Conservation (phyloP, 1,140 invertebrate genomes). For the Belonocnema kinseyi region DNA sequence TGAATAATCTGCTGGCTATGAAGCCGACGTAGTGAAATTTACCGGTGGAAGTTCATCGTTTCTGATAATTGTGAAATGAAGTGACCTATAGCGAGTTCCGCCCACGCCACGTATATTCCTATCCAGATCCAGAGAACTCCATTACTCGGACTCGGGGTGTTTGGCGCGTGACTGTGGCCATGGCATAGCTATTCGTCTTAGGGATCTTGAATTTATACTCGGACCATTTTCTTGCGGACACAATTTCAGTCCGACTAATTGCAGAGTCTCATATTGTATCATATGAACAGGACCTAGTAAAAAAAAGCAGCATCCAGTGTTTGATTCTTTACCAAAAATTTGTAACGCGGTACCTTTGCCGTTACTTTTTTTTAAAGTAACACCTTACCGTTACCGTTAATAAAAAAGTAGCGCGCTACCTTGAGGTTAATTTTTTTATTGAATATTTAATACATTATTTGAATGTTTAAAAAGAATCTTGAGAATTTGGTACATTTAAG, state of each 20-base stretch:
- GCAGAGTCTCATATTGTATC: too few relatives aligned
- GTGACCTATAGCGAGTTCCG: constrained; percentile 24
- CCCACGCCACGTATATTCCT: constrained; percentile 1
- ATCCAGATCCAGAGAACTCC: neutral
- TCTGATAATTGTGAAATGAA: constrained; percentile 22
- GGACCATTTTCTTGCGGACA: constrained; percentile 45
- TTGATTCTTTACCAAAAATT: too few relatives aligned
- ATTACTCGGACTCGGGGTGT: constrained; percentile 44
- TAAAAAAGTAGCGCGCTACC: too few relatives aligned
- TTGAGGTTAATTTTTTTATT: too few relatives aligned
- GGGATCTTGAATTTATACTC: constrained; percentile 46
- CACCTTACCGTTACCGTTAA: too few relatives aligned
- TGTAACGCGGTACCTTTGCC: too few relatives aligned
- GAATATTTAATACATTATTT: too few relatives aligned
- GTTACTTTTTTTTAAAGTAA: too few relatives aligned
- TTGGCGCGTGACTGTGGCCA: constrained; percentile 53
- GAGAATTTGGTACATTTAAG: too few relatives aligned
- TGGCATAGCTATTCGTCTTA: constrained; percentile 51
- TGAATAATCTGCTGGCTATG: constrained; percentile 2
- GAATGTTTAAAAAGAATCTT: too few relatives aligned
- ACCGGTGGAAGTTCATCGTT: constrained; percentile 18
- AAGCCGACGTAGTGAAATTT: constrained; percentile 9
- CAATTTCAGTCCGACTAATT: neutral
- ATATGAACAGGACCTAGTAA: too few relatives aligned
- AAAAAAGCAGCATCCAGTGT: too few relatives aligned